These are phyloP conservation scores for Ptychadena robeensis DNA, from an alignment of 2,797 vertebrate species.

Conservation along the genomic window DNA sequence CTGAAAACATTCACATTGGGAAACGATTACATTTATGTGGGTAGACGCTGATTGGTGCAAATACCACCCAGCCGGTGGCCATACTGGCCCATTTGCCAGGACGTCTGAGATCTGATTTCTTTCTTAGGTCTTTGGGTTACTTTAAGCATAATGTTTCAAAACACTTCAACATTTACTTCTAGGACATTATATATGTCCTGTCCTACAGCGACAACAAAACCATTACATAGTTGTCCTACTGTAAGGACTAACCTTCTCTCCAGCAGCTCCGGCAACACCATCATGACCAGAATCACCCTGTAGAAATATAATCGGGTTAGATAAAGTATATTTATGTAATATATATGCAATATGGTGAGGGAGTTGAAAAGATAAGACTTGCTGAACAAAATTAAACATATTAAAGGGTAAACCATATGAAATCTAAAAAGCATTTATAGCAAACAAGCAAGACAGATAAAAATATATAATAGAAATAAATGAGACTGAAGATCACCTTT, in stretches of 20 bases:
- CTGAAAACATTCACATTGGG: background rate
- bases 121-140: background rate
- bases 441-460: background rate
- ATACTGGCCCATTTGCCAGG: too few relatives aligned
- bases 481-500: conserved; percentile 76
- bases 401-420: too few relatives aligned
- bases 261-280: conserved; percentile 79
- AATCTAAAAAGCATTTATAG: background rate
- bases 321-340: background rate
- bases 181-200: too few relatives aligned
- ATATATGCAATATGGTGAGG: background rate
- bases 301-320: background rate
- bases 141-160: background rate
- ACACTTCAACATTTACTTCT: too few relatives aligned
- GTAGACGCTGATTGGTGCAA: background rate
- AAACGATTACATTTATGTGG: background rate
- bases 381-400: too few relatives aligned
- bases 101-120: background rate
- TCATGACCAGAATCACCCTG: conserved; percentile 88
- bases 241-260: conserved; percentile 81
- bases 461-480: background rate
- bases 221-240: too few relatives aligned
- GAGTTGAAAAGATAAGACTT: too few relatives aligned
- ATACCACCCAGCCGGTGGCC: background rate
- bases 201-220: background rate